Conservation (phyloP, 2,797 vertebrate genomes). For the Helicolenus hilgendorfi region DNA sequence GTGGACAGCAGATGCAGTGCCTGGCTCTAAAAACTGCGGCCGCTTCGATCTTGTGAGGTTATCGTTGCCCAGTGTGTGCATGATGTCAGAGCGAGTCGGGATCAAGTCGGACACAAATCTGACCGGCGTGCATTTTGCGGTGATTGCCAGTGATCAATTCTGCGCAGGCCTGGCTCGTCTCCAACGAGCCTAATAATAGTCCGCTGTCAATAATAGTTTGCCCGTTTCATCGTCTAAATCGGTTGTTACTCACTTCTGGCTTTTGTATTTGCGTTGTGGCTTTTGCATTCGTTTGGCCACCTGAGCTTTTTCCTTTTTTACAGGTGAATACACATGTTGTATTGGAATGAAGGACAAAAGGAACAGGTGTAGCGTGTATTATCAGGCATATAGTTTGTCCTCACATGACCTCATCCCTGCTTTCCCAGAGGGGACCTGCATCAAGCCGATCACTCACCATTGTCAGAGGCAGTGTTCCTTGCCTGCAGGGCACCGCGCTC, state of each 20-base stretch:
- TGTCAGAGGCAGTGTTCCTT: conserved; percentile 65
- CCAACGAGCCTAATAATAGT: background rate
- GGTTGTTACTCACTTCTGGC: background rate
- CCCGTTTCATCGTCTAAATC: background rate
- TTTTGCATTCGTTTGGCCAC: too few species aligned
- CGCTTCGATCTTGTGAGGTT: too few species aligned
- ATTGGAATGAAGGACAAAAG: background rate
- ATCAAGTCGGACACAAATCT: background rate
- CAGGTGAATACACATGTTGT: background rate
- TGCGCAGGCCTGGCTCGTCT: background rate
- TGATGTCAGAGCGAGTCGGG: too few species aligned
- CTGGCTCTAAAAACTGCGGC: too few species aligned
- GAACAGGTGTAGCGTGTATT: background rate
- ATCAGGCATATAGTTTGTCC: conserved; percentile 39
- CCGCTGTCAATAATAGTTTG: background rate
- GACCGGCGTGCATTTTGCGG: fast-evolving
- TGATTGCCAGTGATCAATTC: background rate
- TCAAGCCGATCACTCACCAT: conserved; percentile 67
- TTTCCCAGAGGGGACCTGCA: conserved; percentile 33
- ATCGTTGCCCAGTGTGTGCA: too few species aligned
- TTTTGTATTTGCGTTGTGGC: too few species aligned
- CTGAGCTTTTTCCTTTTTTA: background rate
- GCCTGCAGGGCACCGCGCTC: conserved; percentile 68
- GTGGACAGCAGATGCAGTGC: too few species aligned
- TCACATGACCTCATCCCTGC: conserved; percentile 24